Evolutionary conservation across 1,140 invertebrate species (phyloP).

Genomic region (Drosophila prosaltans): DNA sequence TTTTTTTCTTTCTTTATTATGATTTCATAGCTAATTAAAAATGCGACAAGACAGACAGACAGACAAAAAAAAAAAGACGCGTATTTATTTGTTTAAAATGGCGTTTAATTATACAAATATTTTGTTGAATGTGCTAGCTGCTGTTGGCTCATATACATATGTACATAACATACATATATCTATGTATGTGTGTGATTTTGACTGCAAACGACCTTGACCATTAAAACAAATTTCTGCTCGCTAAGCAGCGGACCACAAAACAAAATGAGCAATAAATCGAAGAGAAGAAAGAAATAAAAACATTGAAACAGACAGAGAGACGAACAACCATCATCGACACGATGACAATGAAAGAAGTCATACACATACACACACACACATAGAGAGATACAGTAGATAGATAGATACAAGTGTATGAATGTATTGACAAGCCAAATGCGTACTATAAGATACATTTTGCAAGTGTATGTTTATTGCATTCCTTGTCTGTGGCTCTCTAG

Average conservation of each 20-base stretch:
- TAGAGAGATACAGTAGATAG: no score
- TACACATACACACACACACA: slow-evolving; percentile 19
- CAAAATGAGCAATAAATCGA: slow-evolving; percentile 78
- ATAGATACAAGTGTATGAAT: slow-evolving; percentile 25
- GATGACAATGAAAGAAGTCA: slow-evolving; percentile 35
- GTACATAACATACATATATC: slow-evolving; percentile 7
- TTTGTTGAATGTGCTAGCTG: slow-evolving; percentile 39
- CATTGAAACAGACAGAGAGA: slow-evolving; percentile 3
- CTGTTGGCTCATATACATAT: slow-evolving; percentile 27
- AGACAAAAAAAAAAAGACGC: slow-evolving; percentile 41
- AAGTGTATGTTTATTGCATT: slow-evolving; percentile 46
- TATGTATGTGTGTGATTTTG: slow-evolving; percentile 48
- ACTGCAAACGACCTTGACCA: slow-evolving; percentile 80
- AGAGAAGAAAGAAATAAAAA: slow-evolving; percentile 58
- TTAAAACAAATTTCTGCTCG: slow-evolving; percentile 66
- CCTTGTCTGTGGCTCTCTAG: slow-evolving; percentile 8
- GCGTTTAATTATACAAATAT: slow-evolving; percentile 78
- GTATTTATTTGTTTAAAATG: slow-evolving; percentile 75
- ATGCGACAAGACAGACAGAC: slow-evolving; percentile 60
- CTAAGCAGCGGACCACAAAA: slow-evolving; percentile 61
- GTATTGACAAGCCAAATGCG: slow-evolving; percentile 25
- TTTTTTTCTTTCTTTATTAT: slow-evolving; percentile 62
- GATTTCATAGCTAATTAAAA: slow-evolving; percentile 77
- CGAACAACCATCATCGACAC: background rate
- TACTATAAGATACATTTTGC: slow-evolving; percentile 52